These are phyloP conservation scores for Sebastiscus tertius DNA, from an alignment of 2,797 vertebrate genomes.

Conservation along the genomic window DNA sequence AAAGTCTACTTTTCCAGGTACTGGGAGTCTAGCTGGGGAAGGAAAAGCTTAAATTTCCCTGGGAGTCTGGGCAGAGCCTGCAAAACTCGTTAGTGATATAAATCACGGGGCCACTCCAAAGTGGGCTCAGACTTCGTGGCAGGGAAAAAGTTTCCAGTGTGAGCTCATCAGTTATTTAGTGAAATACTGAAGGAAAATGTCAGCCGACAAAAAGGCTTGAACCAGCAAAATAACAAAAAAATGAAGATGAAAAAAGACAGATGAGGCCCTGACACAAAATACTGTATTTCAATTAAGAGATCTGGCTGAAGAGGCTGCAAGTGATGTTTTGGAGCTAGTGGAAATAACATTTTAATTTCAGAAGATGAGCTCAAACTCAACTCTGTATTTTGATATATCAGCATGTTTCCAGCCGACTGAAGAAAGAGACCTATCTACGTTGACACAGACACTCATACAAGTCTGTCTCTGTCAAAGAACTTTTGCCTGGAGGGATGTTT, in stretches of 20 bases:
- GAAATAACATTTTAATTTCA: constrained; percentile 41
- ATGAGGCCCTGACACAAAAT: constrained; percentile 38
- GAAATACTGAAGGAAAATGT: constrained; percentile 82
- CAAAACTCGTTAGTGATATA: constrained; percentile 86
- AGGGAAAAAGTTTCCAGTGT: constrained; percentile 85
- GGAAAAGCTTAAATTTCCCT: constrained; percentile 78
- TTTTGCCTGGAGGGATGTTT: constrained; percentile 18
- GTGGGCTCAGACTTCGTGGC: constrained; percentile 83
- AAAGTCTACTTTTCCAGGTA: constrained; percentile 80
- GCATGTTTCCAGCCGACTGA: constrained; percentile 38
- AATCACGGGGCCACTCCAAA: constrained; percentile 83
- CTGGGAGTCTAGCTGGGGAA: constrained; percentile 69
- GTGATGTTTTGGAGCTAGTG: constrained; percentile 15
- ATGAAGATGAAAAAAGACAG: constrained; percentile 11
- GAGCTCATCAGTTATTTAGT: constrained; percentile 87
- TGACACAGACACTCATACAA: constrained; percentile 2
- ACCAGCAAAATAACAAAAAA: constrained; percentile 58
- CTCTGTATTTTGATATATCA: constrained; percentile 42
- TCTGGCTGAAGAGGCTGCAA: constrained; percentile 16
- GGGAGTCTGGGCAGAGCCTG: constrained; percentile 81
- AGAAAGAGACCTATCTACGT: constrained; percentile 16
- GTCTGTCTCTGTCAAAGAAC: constrained; percentile 6
- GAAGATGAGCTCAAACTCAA: constrained; percentile 2
- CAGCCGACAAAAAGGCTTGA: constrained; percentile 56
- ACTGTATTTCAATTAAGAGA: constrained; percentile 58